Percentiles rank a stretch among this genome's conserved stretches.
Conservation (phyloP, 1,140 invertebrate genomes). For the Hormaphis cornu region DNA sequence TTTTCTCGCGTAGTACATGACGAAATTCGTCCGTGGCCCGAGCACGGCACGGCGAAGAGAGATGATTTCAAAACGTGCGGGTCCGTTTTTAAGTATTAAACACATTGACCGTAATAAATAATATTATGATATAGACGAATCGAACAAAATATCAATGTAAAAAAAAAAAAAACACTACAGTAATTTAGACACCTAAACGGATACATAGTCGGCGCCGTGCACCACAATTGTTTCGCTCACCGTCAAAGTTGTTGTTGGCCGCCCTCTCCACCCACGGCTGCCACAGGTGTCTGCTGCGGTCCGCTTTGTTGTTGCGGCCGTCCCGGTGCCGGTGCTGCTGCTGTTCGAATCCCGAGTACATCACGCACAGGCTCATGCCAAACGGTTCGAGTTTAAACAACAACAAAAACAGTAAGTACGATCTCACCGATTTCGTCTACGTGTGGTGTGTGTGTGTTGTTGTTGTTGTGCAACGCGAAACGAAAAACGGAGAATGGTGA, state of each 20-base stretch:
- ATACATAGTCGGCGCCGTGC: too few relatives aligned
- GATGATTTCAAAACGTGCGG: too few relatives aligned
- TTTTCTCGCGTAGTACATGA: too few relatives aligned
- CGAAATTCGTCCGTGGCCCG: too few relatives aligned
- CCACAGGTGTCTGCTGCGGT: slow-evolving; percentile 23
- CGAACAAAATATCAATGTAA: too few relatives aligned
- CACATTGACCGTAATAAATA: too few relatives aligned
- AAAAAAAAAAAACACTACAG: too few relatives aligned
- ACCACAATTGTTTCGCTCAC: background rate
- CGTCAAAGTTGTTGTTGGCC: background rate
- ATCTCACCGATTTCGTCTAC: too few relatives aligned
- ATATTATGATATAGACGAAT: too few relatives aligned
- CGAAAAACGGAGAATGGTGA: background rate
- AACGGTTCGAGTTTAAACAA: background rate
- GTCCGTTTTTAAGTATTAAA: too few relatives aligned
- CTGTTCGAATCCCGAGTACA: background rate
- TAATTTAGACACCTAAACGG: too few relatives aligned
- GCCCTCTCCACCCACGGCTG: slow-evolving; percentile 27
- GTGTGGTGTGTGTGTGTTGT: background rate
- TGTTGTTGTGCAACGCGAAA: background rate
- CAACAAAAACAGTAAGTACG: background rate
- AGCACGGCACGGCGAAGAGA: too few relatives aligned
- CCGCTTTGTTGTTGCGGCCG: slow-evolving; percentile 16
- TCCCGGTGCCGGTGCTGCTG: background rate
- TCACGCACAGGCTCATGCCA: slow-evolving; percentile 11